Base-by-base conservation (phyloP, 2,113 vertebrate genomes). In the Pseudonaja textilis region DNA sequence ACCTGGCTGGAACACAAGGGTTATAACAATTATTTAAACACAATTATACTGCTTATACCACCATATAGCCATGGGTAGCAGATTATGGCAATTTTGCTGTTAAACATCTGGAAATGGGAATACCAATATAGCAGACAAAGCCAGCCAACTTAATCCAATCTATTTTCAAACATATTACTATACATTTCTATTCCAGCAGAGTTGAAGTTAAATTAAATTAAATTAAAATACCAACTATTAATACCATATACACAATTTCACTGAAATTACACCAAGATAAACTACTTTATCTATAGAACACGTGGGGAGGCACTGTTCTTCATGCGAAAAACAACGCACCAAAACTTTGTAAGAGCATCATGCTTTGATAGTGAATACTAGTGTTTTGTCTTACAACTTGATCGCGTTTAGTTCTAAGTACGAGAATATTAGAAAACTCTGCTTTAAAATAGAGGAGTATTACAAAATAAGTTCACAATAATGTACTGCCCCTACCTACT, bases 271-370 rank as follows among this genome's bases (percentile, higher is more conserved):
- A 89, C 93, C 96, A 96, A 95, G 96, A 98, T 98, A 98, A 89
- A 97, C 98, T 98, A 99, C 98, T 97, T 98, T 98, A 98, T 98
- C 97, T 98, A 99, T 98, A 98, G 97, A 98, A 98, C 98, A 98
- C 98, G 98, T 98, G 97, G 97, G 96, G 97, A 99, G 98, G 98
- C 98, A 99, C 98, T 98, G 98, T 97, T 98, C 98, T 97, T 98
- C 98, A 99, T 98, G 98, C 98, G 96, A 98, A 97, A 93, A 98
- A 98, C 97, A 98, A 97, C 97, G 96, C 95, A 97, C 97, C 95
- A 96, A 94, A 91, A 96, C 94, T 96, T 96, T 94, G 94, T 93
- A 97, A 97, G 95, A 95, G 95, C 96, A 95, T 96, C 98, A 98
- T 98, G 97, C 97, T 97, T 96, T 95, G 98, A 98, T 95, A 97